Conservation (phyloP, 1,140 invertebrate genomes). For the Macrotrachela quadricornifera region DNA sequence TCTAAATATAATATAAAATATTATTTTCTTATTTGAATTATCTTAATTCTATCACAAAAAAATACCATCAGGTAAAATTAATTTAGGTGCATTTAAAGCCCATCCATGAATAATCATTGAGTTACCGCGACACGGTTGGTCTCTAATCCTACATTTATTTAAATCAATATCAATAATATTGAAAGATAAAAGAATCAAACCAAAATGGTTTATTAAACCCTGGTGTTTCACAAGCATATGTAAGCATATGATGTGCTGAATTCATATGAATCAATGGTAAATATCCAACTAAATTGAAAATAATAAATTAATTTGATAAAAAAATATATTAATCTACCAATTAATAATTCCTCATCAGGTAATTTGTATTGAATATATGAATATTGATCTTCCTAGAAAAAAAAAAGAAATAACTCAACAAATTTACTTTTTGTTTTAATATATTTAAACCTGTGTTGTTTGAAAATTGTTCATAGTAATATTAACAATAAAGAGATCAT, state of each 20-base stretch:
- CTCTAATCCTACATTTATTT: neutral
- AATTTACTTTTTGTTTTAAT: too few species aligned
- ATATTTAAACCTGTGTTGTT: too few species aligned
- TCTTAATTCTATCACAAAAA: neutral
- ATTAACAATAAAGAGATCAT: too few species aligned
- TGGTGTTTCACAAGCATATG: slow-evolving; percentile 72
- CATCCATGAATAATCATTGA: slow-evolving; percentile 70
- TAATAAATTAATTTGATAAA: too few species aligned
- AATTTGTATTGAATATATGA: too few species aligned
- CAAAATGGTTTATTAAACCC: slow-evolving; percentile 55
- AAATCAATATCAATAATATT: too few species aligned
- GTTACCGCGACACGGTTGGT: neutral
- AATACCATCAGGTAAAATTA: slow-evolving; percentile 52
- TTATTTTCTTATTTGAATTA: neutral
- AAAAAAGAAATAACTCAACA: too few species aligned
- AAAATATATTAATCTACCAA: too few species aligned
- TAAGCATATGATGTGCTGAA: slow-evolving; percentile 78
- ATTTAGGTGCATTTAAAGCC: slow-evolving; percentile 71
- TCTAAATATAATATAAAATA: slow-evolving; percentile 15
- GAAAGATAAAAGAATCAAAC: too few species aligned
- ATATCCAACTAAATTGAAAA: slow-evolving; percentile 52
- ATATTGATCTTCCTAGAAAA: too few species aligned
- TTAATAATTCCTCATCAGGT: too few species aligned
- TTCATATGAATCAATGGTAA: slow-evolving; percentile 71
- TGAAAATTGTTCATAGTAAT: too few species aligned